Base-by-base conservation (phyloP, 2,113 vertebrate species). In the Jacana jacana region DNA sequence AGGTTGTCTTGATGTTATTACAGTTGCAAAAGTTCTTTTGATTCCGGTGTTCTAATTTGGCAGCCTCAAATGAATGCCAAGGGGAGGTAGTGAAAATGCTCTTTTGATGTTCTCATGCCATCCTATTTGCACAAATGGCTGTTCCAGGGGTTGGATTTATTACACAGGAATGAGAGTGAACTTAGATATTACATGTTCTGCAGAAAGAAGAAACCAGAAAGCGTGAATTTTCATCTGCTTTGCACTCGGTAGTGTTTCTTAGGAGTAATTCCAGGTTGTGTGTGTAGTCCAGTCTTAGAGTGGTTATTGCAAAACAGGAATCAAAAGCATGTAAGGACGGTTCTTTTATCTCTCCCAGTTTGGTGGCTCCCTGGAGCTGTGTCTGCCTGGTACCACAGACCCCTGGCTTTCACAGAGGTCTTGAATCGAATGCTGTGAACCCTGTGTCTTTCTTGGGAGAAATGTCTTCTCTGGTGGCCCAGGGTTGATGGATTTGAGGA, bases 1-100 rank as follows among this genome's bases (percentile, higher is more conserved):
- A 96, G 91, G 95, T 98, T 98, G 98, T 98, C 97, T 96, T 95
- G 91, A 95, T 93, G 97, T 98, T 98, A 98, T 98, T 81, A 64
- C 61, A 91, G 61, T 87, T 95, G 82, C 33, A 70, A 86, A 96
- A 92, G 37, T 73, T 83, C 81, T 86, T 86, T 75, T 64, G 46
- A 18, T 76, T 96, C 86, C 81, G 63, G 23, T 79, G 28, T 86
- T 94, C 89, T 90, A 79, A 73, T 88, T 83, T 80, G 65, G 10
- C 0, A 0, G 40, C 25, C 55, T 77, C 16, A 12, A 40, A 55
- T 88, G 82, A 86, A 72, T 82, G 76, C 39, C 44, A 61, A 78
- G 60, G 48, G 42, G 68, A 91, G 76, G 48, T 15, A 91, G 55
- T 48, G 66, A 76, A 93, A 90, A 83, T 10, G 39, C 11, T 78